Evolutionary conservation across 2,888 invertebrate species (phyloP), one percentile per base, ranked within the genome.

Genomic region (Ophion slaviceki): DNA sequence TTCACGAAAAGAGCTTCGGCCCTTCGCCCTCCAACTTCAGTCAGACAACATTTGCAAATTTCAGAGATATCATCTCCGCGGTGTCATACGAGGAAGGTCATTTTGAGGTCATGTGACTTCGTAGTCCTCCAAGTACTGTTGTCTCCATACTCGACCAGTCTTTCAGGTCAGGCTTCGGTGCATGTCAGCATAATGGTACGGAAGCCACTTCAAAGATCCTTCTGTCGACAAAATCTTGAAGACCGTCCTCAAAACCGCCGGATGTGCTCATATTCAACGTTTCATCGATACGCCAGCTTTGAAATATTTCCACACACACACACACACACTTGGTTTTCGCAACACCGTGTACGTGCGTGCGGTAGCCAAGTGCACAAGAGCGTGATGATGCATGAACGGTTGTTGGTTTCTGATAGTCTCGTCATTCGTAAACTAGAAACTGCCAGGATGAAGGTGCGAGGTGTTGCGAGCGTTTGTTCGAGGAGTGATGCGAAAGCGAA

Each of bases 401-500:
- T 64, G 61, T 14, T 62, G 59, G 66, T 72, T 78, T 70, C 81
- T 75, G 66, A 75, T 79, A 75, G 62, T 82, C 68, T 70, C 53
- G 47, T 62, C 62, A 74, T 74, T 78, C 78, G 78, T 72, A 64
- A 85, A 80, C 71, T 36, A 32, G 20, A 11, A 70, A 66, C 24
- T n/a, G 57, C 59, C n/a, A 20, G 40, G 66, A 57, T 57, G 72
- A 61, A 28, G 57, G 5, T 14, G 66, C n/a, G 40, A 74, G 20
- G 66, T 53, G 74, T 59, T 71, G 67, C 24, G 59, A 81, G 74
- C 68, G 81, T 81, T 85, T 78, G 81, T 78, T 62, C 78, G 72
- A 85, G 74, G 74, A 74, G 74, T 81, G 72, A 74, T 76, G 84
- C 80, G 81, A 68, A 77, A 68, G 71, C 74, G 70, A 78, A 78